These are phyloP conservation scores for Synergus laeviventris DNA, from an alignment of 2,888 invertebrate genomes.

Conservation along the genomic window DNA sequence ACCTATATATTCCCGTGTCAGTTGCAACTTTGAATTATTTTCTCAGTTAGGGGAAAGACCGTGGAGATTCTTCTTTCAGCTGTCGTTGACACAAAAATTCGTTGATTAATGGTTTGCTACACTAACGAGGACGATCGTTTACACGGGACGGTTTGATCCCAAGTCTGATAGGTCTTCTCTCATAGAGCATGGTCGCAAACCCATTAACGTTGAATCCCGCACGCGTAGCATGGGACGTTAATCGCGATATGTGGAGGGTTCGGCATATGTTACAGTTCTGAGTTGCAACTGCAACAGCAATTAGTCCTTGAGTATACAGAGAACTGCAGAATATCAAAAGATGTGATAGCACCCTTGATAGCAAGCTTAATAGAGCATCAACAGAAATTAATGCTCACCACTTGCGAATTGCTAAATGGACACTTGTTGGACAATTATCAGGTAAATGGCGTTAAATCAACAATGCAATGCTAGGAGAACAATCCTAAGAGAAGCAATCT, in stretches of 20 bases:
- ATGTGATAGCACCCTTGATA: background rate
- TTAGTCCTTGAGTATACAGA: background rate
- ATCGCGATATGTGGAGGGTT: conserved; percentile 23
- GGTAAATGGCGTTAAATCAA: background rate
- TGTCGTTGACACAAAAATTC: conserved; percentile 38
- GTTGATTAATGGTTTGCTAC: conserved; percentile 35
- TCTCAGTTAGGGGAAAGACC: conserved; percentile 1
- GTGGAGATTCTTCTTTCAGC: conserved; percentile 28
- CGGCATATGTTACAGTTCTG: background rate
- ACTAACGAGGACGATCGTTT: conserved; percentile 40
- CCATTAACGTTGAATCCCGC: conserved; percentile 31
- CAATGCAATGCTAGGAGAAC: background rate
- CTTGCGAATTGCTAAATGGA: background rate
- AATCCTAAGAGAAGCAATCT: background rate
- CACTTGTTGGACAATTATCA: background rate
- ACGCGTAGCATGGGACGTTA: conserved; percentile 32
- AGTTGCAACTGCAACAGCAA: background rate
- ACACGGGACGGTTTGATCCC: conserved; percentile 36
- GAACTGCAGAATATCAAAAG: background rate
- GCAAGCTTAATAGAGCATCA: background rate
- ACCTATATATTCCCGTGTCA: conserved; percentile 17
- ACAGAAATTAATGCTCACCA: background rate
- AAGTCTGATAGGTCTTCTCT: conserved; percentile 27
- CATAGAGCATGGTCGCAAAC: conserved; percentile 24
- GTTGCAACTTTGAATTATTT: conserved; percentile 1